phyloP scores from a whole-genome alignment of 2,113 vertebrate species.

The Hemibagrus wyckioides region DNA sequence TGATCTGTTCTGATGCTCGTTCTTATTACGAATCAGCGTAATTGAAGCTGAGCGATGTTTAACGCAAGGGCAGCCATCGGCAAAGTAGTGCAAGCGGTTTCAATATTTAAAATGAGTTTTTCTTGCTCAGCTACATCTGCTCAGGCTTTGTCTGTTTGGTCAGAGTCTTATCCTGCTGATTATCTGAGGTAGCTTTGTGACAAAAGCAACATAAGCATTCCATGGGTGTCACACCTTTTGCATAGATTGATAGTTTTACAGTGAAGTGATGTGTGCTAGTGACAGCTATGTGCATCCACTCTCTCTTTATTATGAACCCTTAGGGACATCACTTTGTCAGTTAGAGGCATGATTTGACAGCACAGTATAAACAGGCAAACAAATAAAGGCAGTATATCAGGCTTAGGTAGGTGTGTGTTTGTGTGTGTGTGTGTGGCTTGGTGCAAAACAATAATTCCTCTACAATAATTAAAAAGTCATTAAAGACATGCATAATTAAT shows the following conservation, averaged over 20 bases:
- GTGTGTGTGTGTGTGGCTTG: neutral
- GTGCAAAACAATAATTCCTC: neutral
- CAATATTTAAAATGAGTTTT: conserved; percentile 11
- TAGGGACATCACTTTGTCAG: conserved; percentile 54
- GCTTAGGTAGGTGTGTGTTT: neutral
- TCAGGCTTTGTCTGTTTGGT: neutral
- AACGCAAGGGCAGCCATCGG: neutral
- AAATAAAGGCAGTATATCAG: conserved; percentile 56
- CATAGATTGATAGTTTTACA: conserved; percentile 23
- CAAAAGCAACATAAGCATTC: neutral
- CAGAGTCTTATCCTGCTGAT: neutral
- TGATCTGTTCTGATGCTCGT: conserved; percentile 13
- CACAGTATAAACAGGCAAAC: conserved; percentile 57
- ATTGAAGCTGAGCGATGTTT: conserved; percentile 15
- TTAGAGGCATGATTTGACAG: conserved; percentile 64
- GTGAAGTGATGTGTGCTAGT: conserved; percentile 32
- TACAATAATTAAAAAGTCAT: neutral
- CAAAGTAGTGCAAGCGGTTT: neutral
- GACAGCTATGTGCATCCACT: conserved; percentile 29
- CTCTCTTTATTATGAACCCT: conserved; percentile 62
- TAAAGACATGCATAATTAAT: neutral
- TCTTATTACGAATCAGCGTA: conserved; percentile 19
- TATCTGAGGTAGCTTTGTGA: neutral
- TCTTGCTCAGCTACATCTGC: neutral
- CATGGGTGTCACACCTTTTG: conserved; percentile 7